These are phyloP conservation scores for Axinella damicornis DNA, from an alignment of 37 sponge, comb jelly and placozoan species.

Conservation along the genomic window DNA sequence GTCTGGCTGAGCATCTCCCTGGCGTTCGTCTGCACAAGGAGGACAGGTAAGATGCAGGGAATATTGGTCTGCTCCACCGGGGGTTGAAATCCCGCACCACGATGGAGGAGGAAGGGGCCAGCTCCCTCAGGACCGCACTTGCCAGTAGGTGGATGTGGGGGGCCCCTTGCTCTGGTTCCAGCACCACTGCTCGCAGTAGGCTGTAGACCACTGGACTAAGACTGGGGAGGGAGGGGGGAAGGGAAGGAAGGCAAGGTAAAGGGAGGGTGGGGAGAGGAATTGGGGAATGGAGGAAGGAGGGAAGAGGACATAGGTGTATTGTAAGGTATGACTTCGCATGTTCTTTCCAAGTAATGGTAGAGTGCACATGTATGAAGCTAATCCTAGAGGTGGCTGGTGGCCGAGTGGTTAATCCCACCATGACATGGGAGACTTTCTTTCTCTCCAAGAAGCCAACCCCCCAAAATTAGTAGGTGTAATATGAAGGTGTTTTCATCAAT, in stretches of 20 bases:
- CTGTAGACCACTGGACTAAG: constrained; percentile 12
- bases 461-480: too few relatives aligned
- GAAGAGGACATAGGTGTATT: too few relatives aligned
- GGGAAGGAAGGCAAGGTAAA: background rate
- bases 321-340: too few relatives aligned
- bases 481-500: too few relatives aligned
- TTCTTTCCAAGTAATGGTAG: too few relatives aligned
- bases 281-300: too few relatives aligned
- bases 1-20: constrained; percentile 29
- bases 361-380: too few relatives aligned
- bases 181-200: constrained; percentile 48
- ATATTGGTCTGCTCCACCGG: constrained; percentile 69
- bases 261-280: background rate
- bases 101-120: constrained; percentile 56
- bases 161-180: constrained; percentile 84
- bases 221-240: too few relatives aligned
- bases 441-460: too few relatives aligned
- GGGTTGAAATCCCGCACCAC: constrained; percentile 59
- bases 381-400: too few relatives aligned
- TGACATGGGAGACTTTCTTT: too few relatives aligned
- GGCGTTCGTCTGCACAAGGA: constrained; percentile 62
- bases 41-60: constrained; percentile 65
- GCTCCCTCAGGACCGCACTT: constrained; percentile 61
- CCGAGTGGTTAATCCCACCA: too few relatives aligned
- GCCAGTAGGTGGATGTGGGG: constrained; percentile 49